phyloP scores from a whole-genome alignment of 2,113 vertebrate species.

The Tetraodon nigroviridis region DNA sequence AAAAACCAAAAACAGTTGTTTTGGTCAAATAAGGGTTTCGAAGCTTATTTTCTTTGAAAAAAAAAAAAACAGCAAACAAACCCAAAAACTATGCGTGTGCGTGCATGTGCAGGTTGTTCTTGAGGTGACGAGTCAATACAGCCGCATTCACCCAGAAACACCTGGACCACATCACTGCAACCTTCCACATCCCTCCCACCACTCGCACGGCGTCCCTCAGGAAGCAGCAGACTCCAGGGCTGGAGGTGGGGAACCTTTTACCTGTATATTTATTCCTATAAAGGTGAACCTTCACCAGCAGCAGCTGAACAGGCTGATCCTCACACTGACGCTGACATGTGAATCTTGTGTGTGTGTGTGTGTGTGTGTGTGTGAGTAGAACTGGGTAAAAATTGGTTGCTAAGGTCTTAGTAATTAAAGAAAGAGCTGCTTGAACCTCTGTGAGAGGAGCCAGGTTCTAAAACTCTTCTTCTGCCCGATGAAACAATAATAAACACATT shows the following conservation, averaged over 20 bases:
- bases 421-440: slow-evolving; percentile 10
- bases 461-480: neutral
- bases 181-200: slow-evolving; percentile 55
- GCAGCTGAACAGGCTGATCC: neutral
- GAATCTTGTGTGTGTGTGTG: too few relatives aligned
- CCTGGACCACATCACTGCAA: slow-evolving; percentile 48
- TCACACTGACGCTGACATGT: too few relatives aligned
- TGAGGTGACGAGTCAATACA: slow-evolving; percentile 45
- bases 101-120: slow-evolving; percentile 44
- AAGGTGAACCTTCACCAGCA: slow-evolving; percentile 23
- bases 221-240: slow-evolving; percentile 49
- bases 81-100: slow-evolving; percentile 18
- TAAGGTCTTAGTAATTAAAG: too few relatives aligned
- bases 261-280: slow-evolving; percentile 17
- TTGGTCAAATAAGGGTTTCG: too few relatives aligned
- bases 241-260: slow-evolving; percentile 52
- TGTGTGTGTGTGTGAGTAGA: too few relatives aligned
- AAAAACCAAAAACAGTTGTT: too few relatives aligned
- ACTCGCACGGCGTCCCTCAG: slow-evolving; percentile 48
- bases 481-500: neutral
- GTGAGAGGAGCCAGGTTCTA: neutral
- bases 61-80: too few relatives aligned
- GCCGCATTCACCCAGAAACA: slow-evolving; percentile 36
- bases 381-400: too few relatives aligned
- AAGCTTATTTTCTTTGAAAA: too few relatives aligned